Evolutionary conservation across 1,140 invertebrate species (phyloP).

Genomic region (Trichonephila clavata): DNA sequence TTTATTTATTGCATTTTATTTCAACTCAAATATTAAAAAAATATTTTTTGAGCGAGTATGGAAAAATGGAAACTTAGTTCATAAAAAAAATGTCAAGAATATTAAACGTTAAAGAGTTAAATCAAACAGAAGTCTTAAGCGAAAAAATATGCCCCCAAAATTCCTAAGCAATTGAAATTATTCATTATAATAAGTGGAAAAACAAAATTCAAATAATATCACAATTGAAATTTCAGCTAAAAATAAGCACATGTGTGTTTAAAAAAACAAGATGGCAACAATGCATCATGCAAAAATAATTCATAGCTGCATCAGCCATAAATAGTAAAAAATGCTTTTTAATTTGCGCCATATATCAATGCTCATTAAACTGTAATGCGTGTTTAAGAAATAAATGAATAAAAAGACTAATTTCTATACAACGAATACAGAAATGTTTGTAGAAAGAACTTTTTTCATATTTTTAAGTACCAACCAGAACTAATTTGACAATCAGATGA

Average conservation of each 20-base stretch:
- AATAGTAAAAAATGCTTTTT: neutral
- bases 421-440: neutral
- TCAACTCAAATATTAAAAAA: no score
- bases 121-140: neutral
- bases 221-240: neutral
- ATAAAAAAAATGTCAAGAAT: no score
- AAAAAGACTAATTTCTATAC: neutral
- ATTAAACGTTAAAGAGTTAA: no score
- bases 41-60: no score
- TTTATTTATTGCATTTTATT: no score
- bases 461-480: slow-evolving; percentile 83
- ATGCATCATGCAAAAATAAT: slow-evolving; percentile 14
- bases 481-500: slow-evolving; percentile 90
- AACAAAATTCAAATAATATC: no score
- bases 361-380: neutral
- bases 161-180: neutral
- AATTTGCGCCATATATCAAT: neutral
- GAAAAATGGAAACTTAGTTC: no score
- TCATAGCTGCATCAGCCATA: neutral
- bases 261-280: neutral
- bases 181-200: no score
- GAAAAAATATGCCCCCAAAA: neutral
- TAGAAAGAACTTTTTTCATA: slow-evolving; percentile 6
- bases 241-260: neutral
- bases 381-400: slow-evolving; percentile 64